phyloP scores from a whole-genome alignment of 2,888 invertebrate species.

The Helicoverpa assulta region DNA sequence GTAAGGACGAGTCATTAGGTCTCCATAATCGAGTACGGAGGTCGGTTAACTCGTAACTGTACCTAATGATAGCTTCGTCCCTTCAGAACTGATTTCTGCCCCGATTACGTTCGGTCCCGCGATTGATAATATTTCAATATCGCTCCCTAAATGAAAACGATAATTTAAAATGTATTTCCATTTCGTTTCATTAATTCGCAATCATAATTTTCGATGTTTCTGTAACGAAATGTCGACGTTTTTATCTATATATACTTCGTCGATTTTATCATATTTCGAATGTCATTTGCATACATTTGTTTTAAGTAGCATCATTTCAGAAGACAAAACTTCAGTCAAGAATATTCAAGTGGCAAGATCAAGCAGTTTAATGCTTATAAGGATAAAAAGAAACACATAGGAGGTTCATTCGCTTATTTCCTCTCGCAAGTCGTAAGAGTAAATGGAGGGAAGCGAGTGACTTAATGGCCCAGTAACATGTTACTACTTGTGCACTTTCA shows the following conservation, averaged over 20 bases:
- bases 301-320: too few relatives aligned
- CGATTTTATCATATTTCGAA: too few relatives aligned
- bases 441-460: constrained; percentile 48
- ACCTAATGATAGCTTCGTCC: constrained; percentile 53
- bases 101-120: constrained; percentile 58
- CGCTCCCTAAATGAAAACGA: constrained; percentile 59
- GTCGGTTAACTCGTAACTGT: constrained; percentile 59
- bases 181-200: constrained; percentile 53
- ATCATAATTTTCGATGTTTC: constrained; percentile 36
- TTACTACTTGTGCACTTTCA: constrained; percentile 53
- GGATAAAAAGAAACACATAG: constrained; percentile 15
- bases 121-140: constrained; percentile 62
- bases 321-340: too few relatives aligned
- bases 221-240: constrained; percentile 25
- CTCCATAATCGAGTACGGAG: constrained; percentile 55
- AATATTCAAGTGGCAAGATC: neutral
- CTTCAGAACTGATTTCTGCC: constrained; percentile 58
- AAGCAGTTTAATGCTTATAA: constrained; percentile 6
- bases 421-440: constrained; percentile 43
- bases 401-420: constrained; percentile 31
- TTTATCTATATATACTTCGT: neutral
- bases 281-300: too few relatives aligned
- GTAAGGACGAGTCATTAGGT: constrained; percentile 62
- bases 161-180: constrained; percentile 60
- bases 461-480: constrained; percentile 56